Evolutionary conservation across 2,888 invertebrate species (phyloP).

Genomic region (Anoplius nigerrimus): DNA sequence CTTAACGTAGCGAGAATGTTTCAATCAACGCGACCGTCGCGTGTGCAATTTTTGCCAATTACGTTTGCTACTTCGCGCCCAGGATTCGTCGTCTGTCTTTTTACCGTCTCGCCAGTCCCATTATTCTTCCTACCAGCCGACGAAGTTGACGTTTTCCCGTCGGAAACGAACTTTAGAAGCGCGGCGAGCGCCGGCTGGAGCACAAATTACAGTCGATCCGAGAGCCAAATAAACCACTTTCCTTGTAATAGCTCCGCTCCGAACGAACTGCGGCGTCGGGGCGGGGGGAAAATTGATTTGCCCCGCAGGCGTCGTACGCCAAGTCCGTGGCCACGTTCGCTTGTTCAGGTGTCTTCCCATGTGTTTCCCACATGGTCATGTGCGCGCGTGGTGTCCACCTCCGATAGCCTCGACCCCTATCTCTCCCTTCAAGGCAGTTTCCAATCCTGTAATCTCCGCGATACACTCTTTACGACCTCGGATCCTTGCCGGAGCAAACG

Average conservation of each 20-base stretch:
- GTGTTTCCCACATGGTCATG: too few relatives aligned
- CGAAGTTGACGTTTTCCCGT: neutral
- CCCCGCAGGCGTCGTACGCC: neutral
- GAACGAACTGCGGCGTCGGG: neutral
- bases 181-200: constrained; percentile 9
- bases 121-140: neutral
- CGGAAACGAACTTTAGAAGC: neutral
- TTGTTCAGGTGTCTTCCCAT: neutral
- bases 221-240: constrained; percentile 6
- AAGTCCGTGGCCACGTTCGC: neutral
- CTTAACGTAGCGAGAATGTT: too few relatives aligned
- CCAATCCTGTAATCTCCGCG: too few relatives aligned
- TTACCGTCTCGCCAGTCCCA: too few relatives aligned
- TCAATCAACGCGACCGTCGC: too few relatives aligned
- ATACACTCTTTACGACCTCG: neutral
- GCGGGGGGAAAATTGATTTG: constrained; percentile 5
- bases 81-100: too few relatives aligned
- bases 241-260: constrained; percentile 1
- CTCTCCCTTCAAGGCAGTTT: too few relatives aligned
- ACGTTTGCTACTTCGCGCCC: too few relatives aligned
- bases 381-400: too few relatives aligned
- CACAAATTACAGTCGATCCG: constrained; percentile 12
- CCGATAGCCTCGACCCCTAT: too few relatives aligned
- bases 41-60: too few relatives aligned
- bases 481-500: too few relatives aligned